A percentile compares a stretch with the other conserved stretches of the same genome.
Evolutionary conservation across 2,113 vertebrate genomes (phyloP).

Genomic region (Chaetura pelagica): DNA sequence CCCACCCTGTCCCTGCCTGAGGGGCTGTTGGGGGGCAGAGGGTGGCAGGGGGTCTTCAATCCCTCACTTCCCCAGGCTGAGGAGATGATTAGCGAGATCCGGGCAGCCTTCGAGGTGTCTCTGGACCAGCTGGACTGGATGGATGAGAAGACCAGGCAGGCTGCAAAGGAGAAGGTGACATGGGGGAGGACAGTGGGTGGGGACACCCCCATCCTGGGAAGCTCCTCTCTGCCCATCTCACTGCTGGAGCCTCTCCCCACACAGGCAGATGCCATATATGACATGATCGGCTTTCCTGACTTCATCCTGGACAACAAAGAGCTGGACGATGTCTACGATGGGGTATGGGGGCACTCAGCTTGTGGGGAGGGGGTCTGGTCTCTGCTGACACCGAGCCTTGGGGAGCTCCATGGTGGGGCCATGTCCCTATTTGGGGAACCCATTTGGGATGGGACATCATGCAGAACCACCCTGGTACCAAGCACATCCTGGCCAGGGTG

Average conservation of each 20-base stretch:
- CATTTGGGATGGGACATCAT: accelerated
- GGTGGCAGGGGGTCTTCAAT: neutral
- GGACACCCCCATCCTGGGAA: neutral
- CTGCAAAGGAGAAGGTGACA: slow-evolving; percentile 93
- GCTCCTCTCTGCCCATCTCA: neutral
- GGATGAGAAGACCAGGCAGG: slow-evolving; percentile 88
- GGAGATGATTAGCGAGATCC: slow-evolving; percentile 94
- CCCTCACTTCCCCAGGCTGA: slow-evolving; percentile 83
- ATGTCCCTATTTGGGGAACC: neutral
- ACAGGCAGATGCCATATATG: slow-evolving; percentile 94
- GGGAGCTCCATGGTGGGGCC: accelerated
- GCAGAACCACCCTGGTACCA: accelerated
- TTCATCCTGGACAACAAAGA: slow-evolving; percentile 96
- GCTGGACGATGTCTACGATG: slow-evolving; percentile 95
- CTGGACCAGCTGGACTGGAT: slow-evolving; percentile 91
- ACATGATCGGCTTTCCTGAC: slow-evolving; percentile 98
- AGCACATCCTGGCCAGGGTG: neutral
- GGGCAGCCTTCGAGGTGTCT: slow-evolving; percentile 88
- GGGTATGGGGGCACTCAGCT: slow-evolving; percentile 75
- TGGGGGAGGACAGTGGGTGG: neutral
- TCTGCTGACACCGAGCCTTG: neutral
- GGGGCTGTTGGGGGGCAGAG: accelerated
- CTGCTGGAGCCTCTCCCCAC: neutral
- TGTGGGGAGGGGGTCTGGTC: neutral
- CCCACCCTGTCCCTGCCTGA: neutral